Percentiles rank a stretch among this genome's conserved stretches.
phyloP scores from a whole-genome alignment of 1,140 invertebrate species.

The Drosophila repletoides region DNA sequence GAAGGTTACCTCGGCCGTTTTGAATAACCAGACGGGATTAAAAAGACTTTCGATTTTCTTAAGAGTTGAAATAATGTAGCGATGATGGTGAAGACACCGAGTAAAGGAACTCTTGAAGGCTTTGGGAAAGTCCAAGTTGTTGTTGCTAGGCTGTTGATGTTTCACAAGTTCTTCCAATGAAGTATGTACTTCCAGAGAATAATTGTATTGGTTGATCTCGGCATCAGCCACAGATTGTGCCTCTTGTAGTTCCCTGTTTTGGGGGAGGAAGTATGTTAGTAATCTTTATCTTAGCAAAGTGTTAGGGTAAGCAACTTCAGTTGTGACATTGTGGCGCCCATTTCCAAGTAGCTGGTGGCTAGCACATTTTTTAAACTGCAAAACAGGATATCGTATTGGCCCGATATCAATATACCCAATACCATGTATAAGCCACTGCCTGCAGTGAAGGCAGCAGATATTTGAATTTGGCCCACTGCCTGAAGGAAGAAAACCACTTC shows the following conservation, averaged over 20 bases:
- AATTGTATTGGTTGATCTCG: constrained; percentile 33
- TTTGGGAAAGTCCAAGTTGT: not conserved
- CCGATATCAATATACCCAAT: constrained; percentile 36
- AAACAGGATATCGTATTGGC: constrained; percentile 47
- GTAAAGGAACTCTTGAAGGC: not conserved
- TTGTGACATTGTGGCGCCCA: not conserved
- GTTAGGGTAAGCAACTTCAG: constrained; percentile 7
- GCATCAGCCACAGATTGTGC: constrained; percentile 7
- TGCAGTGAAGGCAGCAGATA: constrained; percentile 29
- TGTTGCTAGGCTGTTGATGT: not conserved
- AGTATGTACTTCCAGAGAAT: constrained; percentile 2
- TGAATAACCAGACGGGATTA: constrained; percentile 41
- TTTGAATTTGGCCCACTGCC: constrained; percentile 36
- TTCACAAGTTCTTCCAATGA: not conserved
- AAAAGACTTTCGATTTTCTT: constrained; percentile 27
- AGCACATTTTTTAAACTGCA: constrained; percentile 52
- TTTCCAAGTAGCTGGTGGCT: constrained; percentile 28
- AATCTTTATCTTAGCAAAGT: no score
- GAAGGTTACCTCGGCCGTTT: constrained; percentile 30
- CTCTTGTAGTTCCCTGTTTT: constrained; percentile 8
- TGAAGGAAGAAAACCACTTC: constrained; percentile 33
- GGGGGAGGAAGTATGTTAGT: not conserved
- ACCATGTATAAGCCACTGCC: constrained; percentile 33
- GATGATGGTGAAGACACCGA: not conserved
- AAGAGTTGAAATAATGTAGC: not conserved